A percentile compares a stretch with the other conserved stretches of the same genome.
Evolutionary conservation across 2,797 vertebrate genomes (phyloP).

Genomic region (Psittacula echo): DNA sequence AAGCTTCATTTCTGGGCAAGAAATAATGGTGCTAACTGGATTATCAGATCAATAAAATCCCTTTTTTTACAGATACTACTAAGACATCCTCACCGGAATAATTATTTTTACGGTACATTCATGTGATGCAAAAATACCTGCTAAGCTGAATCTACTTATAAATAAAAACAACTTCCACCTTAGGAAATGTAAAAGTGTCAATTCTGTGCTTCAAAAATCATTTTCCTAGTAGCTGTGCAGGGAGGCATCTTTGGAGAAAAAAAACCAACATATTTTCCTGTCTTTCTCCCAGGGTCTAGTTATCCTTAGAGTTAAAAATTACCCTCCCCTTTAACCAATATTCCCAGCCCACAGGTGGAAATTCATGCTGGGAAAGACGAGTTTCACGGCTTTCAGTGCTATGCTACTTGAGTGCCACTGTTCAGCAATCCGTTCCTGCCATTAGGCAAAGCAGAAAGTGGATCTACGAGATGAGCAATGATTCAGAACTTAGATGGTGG

Average conservation of each 20-base stretch:
- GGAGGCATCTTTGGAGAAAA: background rate
- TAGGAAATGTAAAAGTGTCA: background rate
- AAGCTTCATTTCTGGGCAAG: background rate
- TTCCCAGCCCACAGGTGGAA: background rate
- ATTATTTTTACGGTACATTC: background rate
- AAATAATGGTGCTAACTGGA: background rate
- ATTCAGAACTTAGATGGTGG: background rate
- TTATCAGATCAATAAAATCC: background rate
- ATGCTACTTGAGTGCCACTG: background rate
- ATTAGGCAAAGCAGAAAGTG: constrained; percentile 17
- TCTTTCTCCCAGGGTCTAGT: background rate
- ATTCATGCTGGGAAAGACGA: background rate
- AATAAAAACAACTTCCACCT: background rate
- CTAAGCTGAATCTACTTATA: background rate
- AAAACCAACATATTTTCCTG: background rate
- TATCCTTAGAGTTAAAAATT: background rate
- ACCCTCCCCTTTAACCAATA: background rate
- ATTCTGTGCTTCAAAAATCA: background rate
- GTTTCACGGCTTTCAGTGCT: background rate
- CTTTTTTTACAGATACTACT: background rate
- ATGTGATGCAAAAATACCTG: background rate
- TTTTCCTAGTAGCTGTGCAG: background rate
- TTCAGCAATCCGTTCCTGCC: background rate
- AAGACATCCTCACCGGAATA: background rate
- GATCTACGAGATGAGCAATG: background rate